phyloP scores from a whole-genome alignment of 2,888 invertebrate species.

The Diarsia mendica region DNA sequence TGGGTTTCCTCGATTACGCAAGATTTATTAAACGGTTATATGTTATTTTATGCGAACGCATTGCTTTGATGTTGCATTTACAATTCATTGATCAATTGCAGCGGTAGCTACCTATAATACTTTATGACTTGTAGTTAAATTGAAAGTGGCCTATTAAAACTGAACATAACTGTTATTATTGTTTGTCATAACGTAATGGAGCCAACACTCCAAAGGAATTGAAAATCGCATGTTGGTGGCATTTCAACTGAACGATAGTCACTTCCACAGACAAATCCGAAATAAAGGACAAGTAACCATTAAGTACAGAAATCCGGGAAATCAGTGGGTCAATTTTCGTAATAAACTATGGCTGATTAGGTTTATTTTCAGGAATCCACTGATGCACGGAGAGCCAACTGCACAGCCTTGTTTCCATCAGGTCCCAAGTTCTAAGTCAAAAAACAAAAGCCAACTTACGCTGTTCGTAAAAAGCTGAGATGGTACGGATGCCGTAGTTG shows the following conservation, averaged over 20 bases:
- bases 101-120: not conserved
- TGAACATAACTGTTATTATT: not conserved
- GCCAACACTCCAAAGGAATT: not conserved
- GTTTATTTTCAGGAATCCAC: not conserved
- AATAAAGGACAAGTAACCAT: not conserved
- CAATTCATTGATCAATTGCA: conserved; percentile 8
- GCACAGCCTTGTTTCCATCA: not conserved
- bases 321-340: not conserved
- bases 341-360: not conserved
- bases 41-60: not conserved
- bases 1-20: conserved; percentile 39
- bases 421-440: not conserved
- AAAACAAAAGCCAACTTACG: conserved; percentile 86
- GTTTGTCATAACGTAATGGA: not conserved
- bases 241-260: not conserved
- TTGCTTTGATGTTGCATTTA: conserved; percentile 25
- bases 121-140: conserved; percentile 7
- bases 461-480: conserved; percentile 95
- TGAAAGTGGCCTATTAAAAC: conserved; percentile 9
- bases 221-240: no score
- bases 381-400: not conserved
- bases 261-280: not conserved
- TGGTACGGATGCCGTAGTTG: conserved; percentile 96
- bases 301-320: not conserved
- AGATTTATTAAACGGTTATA: conserved; percentile 11